phyloP scores from a whole-genome alignment of 2,797 vertebrate genomes.

The Pseudochirops cupreus region DNA sequence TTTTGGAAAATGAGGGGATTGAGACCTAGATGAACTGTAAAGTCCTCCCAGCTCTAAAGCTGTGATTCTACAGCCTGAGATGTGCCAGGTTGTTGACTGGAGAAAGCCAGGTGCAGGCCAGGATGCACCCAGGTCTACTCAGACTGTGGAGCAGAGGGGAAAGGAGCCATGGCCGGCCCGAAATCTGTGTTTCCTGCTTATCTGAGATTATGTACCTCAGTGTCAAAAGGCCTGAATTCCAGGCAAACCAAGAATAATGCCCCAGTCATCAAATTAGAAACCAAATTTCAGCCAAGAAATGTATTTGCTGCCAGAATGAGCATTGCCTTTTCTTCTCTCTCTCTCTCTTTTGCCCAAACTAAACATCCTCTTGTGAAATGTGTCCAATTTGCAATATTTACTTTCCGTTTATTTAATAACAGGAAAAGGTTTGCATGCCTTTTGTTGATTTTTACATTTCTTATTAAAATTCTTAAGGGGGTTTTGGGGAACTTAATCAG shows the following conservation, averaged over 20 bases:
- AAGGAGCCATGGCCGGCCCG: neutral
- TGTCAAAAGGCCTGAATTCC: conserved; percentile 79
- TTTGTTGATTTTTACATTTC: conserved; percentile 87
- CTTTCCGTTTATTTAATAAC: conserved; percentile 88
- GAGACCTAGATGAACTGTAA: neutral
- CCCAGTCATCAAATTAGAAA: conserved; percentile 86
- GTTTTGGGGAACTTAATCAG: conserved; percentile 85
- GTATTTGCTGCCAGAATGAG: conserved; percentile 82
- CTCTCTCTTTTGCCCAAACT: conserved; percentile 76
- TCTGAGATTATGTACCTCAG: conserved; percentile 56
- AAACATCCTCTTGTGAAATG: conserved; percentile 88
- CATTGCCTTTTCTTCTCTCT: conserved; percentile 80
- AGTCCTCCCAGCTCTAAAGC: neutral
- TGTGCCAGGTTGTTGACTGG: conserved; percentile 5
- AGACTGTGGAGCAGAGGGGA: neutral
- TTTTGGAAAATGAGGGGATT: neutral
- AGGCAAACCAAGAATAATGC: conserved; percentile 79
- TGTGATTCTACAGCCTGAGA: neutral
- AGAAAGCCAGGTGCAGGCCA: neutral
- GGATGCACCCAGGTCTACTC: neutral
- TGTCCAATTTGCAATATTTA: conserved; percentile 85
- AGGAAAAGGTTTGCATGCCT: conserved; percentile 87
- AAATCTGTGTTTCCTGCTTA: conserved; percentile 45
- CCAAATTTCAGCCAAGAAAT: conserved; percentile 81
- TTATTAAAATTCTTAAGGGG: conserved; percentile 86